phyloP scores from a whole-genome alignment of 2,888 invertebrate genomes.

The Callyntrura guangdongensis region DNA sequence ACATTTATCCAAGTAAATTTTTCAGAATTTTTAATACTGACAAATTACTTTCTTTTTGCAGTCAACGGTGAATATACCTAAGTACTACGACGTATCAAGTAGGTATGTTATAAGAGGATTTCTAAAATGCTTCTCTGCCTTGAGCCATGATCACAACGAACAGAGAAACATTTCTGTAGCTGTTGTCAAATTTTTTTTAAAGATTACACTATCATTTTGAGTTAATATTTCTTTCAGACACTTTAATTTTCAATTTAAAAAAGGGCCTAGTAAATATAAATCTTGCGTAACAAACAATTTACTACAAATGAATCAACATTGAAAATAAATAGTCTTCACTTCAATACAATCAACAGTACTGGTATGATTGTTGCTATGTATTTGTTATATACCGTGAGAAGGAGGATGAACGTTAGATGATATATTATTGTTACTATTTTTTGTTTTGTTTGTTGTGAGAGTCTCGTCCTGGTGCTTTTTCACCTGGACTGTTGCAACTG shows the following conservation, averaged over 20 bases:
- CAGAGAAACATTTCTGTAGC: not conserved
- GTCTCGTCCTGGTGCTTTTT: constrained; percentile 26
- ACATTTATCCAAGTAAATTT: too few species aligned
- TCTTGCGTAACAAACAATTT: too few species aligned
- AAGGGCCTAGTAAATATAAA: too few species aligned
- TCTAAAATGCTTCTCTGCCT: not conserved
- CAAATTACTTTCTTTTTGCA: too few species aligned
- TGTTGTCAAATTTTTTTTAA: not conserved
- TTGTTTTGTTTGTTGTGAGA: not conserved
- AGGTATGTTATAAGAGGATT: too few species aligned
- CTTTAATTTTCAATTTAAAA: too few species aligned
- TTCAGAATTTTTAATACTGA: too few species aligned
- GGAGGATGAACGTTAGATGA: not conserved
- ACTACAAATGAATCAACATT: too few species aligned
- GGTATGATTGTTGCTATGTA: not conserved
- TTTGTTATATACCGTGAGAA: not conserved
- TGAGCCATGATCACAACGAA: not conserved
- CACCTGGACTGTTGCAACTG: constrained; percentile 39
- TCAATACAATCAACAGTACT: not conserved
- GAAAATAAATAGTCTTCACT: too few species aligned
- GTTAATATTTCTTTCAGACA: too few species aligned
- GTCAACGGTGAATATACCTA: too few species aligned
- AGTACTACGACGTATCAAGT: too few species aligned
- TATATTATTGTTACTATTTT: not conserved
- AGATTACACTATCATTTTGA: not conserved